Percentiles rank a stretch among this genome's conserved stretches.
phyloP scores from a whole-genome alignment of 2,797 vertebrate species.

The Hapalemur alaotrensis region DNA sequence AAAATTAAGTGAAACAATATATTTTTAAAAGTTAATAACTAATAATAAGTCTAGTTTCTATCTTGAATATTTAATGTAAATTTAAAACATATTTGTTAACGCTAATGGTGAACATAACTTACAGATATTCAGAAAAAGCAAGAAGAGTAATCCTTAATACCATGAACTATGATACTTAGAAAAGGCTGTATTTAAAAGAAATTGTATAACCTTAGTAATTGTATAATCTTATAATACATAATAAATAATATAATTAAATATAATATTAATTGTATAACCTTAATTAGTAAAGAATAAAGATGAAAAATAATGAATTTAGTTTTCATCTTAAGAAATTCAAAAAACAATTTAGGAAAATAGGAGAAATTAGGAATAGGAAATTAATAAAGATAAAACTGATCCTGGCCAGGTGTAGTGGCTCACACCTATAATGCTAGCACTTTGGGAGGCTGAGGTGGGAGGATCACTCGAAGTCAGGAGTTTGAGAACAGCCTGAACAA shows the following conservation, averaged over 20 bases:
- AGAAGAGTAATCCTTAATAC: not conserved
- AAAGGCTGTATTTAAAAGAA: not conserved
- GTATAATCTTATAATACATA: not conserved
- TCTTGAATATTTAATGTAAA: not conserved
- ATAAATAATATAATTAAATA: not conserved
- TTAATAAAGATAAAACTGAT: not conserved
- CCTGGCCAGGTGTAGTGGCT: too few relatives aligned
- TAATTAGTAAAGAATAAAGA: not conserved
- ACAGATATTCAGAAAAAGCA: not conserved
- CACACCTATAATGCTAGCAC: too few relatives aligned
- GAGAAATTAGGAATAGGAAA: not conserved
- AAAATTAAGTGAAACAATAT: not conserved
- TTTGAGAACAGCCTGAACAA: too few relatives aligned
- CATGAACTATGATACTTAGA: not conserved
- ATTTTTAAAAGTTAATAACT: not conserved
- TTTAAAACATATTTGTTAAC: not conserved
- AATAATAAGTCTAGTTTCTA: not conserved
- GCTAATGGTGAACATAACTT: not conserved
- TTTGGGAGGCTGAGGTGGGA: too few relatives aligned
- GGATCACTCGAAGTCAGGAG: too few relatives aligned
- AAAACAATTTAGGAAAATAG: not conserved
- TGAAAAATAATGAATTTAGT: not conserved
- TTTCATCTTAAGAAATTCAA: not conserved
- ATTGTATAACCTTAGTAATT: not conserved
- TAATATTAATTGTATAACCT: not conserved